Evolutionary conservation across 2,888 invertebrate genomes (phyloP), one percentile per base, ranked within the genome.

Genomic region (Candidula unifasciata): DNA sequence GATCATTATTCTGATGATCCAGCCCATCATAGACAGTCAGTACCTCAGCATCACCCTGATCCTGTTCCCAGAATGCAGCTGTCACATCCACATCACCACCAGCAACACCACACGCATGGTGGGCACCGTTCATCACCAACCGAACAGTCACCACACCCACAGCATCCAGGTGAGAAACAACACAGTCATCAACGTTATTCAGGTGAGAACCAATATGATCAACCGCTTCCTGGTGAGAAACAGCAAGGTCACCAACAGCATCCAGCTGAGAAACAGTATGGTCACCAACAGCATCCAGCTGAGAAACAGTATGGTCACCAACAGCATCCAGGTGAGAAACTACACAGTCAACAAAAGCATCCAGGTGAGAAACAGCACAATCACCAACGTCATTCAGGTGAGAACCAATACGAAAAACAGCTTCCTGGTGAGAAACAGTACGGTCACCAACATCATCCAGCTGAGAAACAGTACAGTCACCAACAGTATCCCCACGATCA

Each of bases 41-140:
- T n/a, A 68, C 44, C 80, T n/a, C 16, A 68, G 2, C 60, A 80
- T 27, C 79, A 68, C 35, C 68, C 79, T 0, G 66, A 52, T 18
- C 79, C 71, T 5, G 54, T 24, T 21, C 54, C 18, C 24, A 52
- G 80, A 71, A 5, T 21, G 24, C 69, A 54, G 3, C 54, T 54
- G 35, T 5, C 33, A 35, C 30, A 57, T 2, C 35, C n/a, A 30
- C 33, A 69, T 24, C 30, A 18, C 21, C 69, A 69, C 21, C 69
- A 66, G 37, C 33, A 21, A 24, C 52, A 27, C n/a, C 80, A 80
- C 21, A 30, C 24, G 52, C 1, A 18, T 27, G 33, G 27, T 21
- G 21, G 60, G 18, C 78, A 78, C 2, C 37, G 33, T 30, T 60
- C 33, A 6, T n/a, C 16, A n/a, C 74, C 16, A 5, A 54, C 16